Evolutionary conservation across 2,888 invertebrate species (phyloP).

Genomic region (Smittia sp.): DNA sequence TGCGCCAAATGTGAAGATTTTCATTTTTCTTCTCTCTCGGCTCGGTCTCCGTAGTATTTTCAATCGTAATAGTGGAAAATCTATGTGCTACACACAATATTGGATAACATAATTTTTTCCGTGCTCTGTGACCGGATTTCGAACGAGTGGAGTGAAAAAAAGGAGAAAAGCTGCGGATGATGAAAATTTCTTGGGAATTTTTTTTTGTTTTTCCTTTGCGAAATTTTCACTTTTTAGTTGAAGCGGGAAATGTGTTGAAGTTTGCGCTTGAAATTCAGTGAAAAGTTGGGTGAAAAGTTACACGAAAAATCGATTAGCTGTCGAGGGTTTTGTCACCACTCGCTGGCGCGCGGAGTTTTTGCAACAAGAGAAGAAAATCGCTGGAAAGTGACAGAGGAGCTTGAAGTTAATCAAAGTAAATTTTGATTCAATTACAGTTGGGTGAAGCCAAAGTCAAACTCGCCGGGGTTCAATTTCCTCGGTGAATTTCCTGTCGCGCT

Average conservation of each 20-base stretch:
- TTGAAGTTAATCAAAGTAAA: too few relatives aligned
- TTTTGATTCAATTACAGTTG: too few relatives aligned
- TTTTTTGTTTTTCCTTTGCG: background rate
- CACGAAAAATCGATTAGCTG: background rate
- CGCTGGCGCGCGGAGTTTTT: too few relatives aligned
- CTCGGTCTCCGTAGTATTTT: conserved; percentile 31
- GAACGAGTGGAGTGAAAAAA: background rate
- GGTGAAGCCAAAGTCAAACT: too few relatives aligned
- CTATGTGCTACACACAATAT: conserved; percentile 23
- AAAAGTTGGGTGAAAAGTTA: background rate
- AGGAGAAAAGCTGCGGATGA: background rate
- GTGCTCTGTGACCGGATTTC: conserved; percentile 10
- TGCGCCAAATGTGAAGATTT: conserved; percentile 4
- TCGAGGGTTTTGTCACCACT: too few relatives aligned
- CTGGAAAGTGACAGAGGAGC: too few relatives aligned
- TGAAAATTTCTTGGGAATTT: background rate
- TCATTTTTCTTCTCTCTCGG: too few relatives aligned
- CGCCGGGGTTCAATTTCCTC: too few relatives aligned
- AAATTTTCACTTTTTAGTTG: background rate
- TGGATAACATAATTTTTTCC: conserved; percentile 19
- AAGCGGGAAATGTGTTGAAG: background rate
- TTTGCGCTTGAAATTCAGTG: background rate
- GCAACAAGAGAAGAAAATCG: too few relatives aligned
- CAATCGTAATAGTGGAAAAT: conserved; percentile 34
- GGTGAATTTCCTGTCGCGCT: too few relatives aligned